Evolutionary conservation across 2,797 vertebrate species (phyloP).

Genomic region (Chelon auratus): DNA sequence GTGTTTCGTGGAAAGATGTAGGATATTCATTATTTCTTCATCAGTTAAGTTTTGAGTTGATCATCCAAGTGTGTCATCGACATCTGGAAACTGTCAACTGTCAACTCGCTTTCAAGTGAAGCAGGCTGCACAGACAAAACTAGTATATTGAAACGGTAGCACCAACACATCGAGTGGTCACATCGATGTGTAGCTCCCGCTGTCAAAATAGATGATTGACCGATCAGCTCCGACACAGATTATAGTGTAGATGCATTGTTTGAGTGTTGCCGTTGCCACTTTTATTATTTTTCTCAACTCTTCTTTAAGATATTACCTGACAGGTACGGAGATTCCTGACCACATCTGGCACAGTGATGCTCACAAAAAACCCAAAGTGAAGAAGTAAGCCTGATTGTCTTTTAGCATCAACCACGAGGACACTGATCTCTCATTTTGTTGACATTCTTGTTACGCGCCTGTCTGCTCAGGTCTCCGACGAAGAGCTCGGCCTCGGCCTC

Average conservation of each 20-base stretch:
- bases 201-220: too few relatives aligned
- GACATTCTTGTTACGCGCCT: background rate
- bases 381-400: slow-evolving; percentile 74
- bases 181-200: too few relatives aligned
- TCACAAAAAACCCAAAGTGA: slow-evolving; percentile 80
- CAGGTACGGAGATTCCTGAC: slow-evolving; percentile 87
- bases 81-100: too few relatives aligned
- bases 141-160: too few relatives aligned
- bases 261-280: background rate
- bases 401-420: background rate
- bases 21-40: too few relatives aligned
- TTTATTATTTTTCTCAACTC: slow-evolving; percentile 77
- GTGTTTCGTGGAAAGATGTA: too few relatives aligned
- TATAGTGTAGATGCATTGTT: background rate
- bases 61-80: too few relatives aligned
- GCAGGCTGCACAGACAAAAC: too few relatives aligned
- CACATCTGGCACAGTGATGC: slow-evolving; percentile 85
- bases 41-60: too few relatives aligned
- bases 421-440: background rate
- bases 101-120: too few relatives aligned
- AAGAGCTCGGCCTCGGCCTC: slow-evolving; percentile 84
- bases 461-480: slow-evolving; percentile 81
- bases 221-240: too few relatives aligned
- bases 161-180: too few relatives aligned
- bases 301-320: slow-evolving; percentile 90